Percentiles rank a stretch among this genome's conserved stretches.
These are phyloP conservation scores for Neopipo cinnamomea DNA, from an alignment of 2,113 vertebrate species.

Conservation along the genomic window DNA sequence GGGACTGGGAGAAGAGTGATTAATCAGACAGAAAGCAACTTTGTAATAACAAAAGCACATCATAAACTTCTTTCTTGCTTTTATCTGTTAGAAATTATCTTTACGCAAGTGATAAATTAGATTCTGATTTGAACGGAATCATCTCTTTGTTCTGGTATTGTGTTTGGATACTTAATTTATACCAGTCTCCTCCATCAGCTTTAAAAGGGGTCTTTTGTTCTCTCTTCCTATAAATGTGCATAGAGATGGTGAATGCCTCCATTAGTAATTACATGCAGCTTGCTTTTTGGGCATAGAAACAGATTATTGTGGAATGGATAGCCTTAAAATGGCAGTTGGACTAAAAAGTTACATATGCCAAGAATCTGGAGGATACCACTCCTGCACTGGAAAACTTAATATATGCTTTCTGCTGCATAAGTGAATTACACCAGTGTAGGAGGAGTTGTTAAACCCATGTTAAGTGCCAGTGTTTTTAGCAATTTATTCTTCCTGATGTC, in stretches of 20 bases:
- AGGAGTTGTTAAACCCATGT: not conserved
- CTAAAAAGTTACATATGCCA: not conserved
- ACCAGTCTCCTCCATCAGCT: not conserved
- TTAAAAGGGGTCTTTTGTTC: conserved; percentile 2
- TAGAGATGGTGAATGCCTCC: not conserved
- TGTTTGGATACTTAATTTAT: not conserved
- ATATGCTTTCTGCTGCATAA: not conserved
- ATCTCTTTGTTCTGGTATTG: not conserved
- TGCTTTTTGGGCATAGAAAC: not conserved
- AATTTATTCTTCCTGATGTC: not conserved
- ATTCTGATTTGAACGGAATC: not conserved
- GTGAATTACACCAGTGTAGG: not conserved
- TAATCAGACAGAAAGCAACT: not conserved
- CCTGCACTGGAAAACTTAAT: not conserved
- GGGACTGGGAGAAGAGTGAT: not conserved
- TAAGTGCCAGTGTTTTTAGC: not conserved
- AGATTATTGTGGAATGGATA: not conserved
- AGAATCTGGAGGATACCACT: not conserved
- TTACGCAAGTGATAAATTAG: conserved; percentile 7
- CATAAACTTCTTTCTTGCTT: not conserved
- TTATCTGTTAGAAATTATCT: not conserved
- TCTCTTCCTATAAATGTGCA: not conserved
- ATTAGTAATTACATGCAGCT: not conserved
- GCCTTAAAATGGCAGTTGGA: not conserved
- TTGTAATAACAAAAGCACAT: not conserved